phyloP scores from a whole-genome alignment of 2,113 vertebrate genomes.

The Natator depressus region DNA sequence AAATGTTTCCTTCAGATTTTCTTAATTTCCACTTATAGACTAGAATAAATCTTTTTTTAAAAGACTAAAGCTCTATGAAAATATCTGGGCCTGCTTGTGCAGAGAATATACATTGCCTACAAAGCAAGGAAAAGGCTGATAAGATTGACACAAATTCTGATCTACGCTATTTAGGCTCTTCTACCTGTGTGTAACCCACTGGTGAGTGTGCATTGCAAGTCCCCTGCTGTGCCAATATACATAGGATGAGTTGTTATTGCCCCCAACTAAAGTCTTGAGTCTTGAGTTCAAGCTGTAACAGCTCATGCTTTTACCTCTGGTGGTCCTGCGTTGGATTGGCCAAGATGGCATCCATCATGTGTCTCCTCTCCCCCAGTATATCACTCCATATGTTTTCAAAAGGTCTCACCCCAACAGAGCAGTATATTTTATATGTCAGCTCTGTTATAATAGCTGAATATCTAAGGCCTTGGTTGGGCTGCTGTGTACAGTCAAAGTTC shows the following conservation, averaged over 20 bases:
- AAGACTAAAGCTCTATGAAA: neutral
- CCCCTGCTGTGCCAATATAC: neutral
- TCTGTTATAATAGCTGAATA: neutral
- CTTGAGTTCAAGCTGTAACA: neutral
- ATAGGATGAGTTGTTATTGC: neutral
- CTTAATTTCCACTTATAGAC: neutral
- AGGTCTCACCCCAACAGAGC: accelerated
- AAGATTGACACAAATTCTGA: neutral
- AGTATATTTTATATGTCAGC: neutral
- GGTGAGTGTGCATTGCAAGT: neutral
- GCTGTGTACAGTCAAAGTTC: neutral
- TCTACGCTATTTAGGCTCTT: neutral
- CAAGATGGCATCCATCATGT: neutral
- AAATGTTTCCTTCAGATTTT: neutral
- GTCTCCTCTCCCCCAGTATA: accelerated
- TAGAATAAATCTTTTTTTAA: neutral
- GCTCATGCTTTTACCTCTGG: neutral
- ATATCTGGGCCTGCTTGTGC: neutral
- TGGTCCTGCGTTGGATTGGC: neutral
- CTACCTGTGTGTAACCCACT: neutral
- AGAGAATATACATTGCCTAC: neutral
- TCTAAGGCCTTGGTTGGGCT: neutral
- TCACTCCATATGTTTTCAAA: neutral
- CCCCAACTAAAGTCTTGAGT: neutral
- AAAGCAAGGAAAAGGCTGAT: neutral